Evolutionary conservation across 2,113 vertebrate genomes (phyloP), one percentile per base, ranked within the genome.

Genomic region (Penelope pileata): DNA sequence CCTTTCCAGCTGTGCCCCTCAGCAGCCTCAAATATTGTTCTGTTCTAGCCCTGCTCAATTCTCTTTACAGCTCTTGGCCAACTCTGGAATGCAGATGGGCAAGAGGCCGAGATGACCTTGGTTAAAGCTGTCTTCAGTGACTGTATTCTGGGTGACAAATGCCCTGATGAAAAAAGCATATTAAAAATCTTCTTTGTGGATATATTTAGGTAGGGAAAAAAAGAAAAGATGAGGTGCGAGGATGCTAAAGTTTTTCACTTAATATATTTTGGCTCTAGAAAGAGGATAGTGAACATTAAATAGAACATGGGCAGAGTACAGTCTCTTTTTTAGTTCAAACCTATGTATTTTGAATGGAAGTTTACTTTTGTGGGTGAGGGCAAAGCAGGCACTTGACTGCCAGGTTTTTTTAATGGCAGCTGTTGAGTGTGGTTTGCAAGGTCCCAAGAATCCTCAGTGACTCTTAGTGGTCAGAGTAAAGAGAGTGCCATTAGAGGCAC

Each of bases 361-460:
- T 85, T 91, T 91, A 62, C 40, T 73, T 88, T 70, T 64, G 73
- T 81, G 88, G 50, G 32, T 75, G 63, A 92, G 32, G 56, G 86
- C 51, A 74, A 60, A 68, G 70, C 45, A 86, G 86, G 45, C 17
- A 75, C 73, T 90, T 67, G 32, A 80, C 56, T 86, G 80, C 56
- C 51, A 67, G 34, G 14, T 74, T 60, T 88, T 93, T 83, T 91
- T 19, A 34, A 2, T 47, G 32, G 6, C 64, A 30, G 38, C 72
- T 86, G 32, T 70, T 92, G 76, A 88, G 62, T 74, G 86, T 67
- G 77, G n/a, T 63, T 82, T 88, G 47, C 54, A 81, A 78, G n/a
- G 60, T 60, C 64, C 40, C 47, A 40, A 5, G 40, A 86, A 56
- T 42, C 86, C 64, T 32, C 26, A 56, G 3, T 43, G 38, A 67